phyloP scores from a whole-genome alignment of 2,888 invertebrate species.

The Apamea sordens region DNA sequence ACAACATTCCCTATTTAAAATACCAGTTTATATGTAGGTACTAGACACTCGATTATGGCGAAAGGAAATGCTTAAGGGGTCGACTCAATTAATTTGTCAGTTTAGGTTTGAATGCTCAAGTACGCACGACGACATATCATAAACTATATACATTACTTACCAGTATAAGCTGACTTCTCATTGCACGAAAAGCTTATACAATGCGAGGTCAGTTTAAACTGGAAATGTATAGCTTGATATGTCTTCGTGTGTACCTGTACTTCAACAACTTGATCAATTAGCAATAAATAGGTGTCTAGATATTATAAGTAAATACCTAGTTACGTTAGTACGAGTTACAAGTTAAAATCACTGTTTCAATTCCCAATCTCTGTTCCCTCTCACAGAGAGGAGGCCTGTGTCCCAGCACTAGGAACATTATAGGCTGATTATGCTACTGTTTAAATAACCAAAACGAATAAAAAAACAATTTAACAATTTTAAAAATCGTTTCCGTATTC shows the following conservation, averaged over 20 bases:
- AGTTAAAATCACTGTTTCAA: too few species aligned
- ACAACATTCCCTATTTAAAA: conserved; percentile 54
- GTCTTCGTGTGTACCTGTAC: too few species aligned
- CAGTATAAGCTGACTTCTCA: too few species aligned
- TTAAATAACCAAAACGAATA: neutral
- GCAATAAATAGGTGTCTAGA: neutral
- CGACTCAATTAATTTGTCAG: conserved; percentile 36
- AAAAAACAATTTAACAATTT: neutral
- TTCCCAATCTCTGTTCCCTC: neutral
- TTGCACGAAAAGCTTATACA: too few species aligned
- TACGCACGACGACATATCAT: neutral
- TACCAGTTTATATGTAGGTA: conserved; percentile 30
- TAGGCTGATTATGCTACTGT: neutral
- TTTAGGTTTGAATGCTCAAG: neutral
- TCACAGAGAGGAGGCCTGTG: neutral
- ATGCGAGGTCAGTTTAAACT: too few species aligned
- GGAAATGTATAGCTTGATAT: too few species aligned
- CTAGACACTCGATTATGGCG: conserved; percentile 33
- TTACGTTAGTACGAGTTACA: too few species aligned
- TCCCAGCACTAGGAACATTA: neutral
- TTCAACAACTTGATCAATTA: neutral
- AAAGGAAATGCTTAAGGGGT: conserved; percentile 49
- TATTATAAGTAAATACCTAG: neutral
- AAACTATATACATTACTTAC: neutral
- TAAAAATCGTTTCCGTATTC: conserved; percentile 1